Evolutionary conservation across 2,797 vertebrate species (phyloP).

Genomic region (Danionella dracula): DNA sequence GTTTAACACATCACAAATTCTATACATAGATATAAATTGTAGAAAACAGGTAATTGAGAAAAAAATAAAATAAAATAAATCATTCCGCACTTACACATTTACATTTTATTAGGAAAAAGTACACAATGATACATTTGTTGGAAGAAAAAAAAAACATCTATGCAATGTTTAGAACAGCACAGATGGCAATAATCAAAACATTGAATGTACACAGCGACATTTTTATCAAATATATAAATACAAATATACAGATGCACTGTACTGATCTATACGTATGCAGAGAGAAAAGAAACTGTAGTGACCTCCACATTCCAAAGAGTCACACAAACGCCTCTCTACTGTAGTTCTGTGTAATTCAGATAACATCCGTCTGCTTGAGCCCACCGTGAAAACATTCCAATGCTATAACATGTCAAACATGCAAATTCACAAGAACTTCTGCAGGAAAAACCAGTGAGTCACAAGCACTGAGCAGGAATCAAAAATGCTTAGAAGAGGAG

Average conservation of each 20-base stretch:
- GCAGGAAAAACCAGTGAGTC: constrained; percentile 16
- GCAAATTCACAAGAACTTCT: background rate
- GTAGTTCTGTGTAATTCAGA: background rate
- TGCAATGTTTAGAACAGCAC: background rate
- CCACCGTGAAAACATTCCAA: background rate
- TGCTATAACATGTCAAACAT: background rate
- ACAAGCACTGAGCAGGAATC: constrained; percentile 64
- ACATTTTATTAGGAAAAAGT: background rate
- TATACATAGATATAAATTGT: too few relatives aligned
- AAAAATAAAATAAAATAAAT: too few relatives aligned
- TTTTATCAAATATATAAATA: background rate
- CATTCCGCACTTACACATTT: too few relatives aligned
- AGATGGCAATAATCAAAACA: background rate
- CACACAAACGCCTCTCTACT: background rate
- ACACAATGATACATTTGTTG: background rate
- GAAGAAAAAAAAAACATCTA: background rate
- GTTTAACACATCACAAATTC: too few relatives aligned
- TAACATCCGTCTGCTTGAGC: background rate
- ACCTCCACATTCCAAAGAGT: background rate
- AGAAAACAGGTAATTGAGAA: too few relatives aligned
- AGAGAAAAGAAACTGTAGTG: background rate
- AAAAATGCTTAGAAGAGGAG: constrained; percentile 25
- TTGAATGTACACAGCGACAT: background rate
- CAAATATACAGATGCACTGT: background rate
- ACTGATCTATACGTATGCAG: background rate